These are phyloP conservation scores for Phenganax stokvisi DNA, from an alignment of 92 coral and sea anemone species.

Conservation along the genomic window DNA sequence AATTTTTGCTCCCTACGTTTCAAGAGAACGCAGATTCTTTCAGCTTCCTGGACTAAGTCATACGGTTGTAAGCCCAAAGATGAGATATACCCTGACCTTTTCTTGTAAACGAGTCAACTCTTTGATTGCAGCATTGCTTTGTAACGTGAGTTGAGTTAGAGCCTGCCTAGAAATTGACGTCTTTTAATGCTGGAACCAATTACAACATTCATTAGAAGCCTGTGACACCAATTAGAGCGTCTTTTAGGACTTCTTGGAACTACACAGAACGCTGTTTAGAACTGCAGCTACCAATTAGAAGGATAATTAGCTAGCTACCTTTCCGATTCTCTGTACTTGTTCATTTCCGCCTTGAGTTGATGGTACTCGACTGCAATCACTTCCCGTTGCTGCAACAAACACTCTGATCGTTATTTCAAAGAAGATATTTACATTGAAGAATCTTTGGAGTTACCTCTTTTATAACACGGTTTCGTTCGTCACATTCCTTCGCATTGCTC, in stretches of 20 bases:
- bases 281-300: not conserved
- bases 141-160: conserved; percentile 86
- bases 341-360: conserved; percentile 97
- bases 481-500: conserved; percentile 89
- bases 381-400: conserved; percentile 78
- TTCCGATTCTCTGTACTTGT: conserved; percentile 90
- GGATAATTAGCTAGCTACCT: conserved; percentile 44
- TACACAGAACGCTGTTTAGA: too few relatives aligned
- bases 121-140: conserved; percentile 95
- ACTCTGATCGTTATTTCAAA: not conserved
- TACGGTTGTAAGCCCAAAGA: not conserved
- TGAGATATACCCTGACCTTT: conserved; percentile 51
- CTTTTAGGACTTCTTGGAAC: too few relatives aligned
- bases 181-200: not conserved
- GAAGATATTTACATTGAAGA: not conserved
- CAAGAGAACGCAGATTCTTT: not conserved
- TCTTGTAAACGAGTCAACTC: conserved; percentile 67
- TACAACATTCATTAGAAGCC: not conserved
- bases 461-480: conserved; percentile 87
- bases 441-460: conserved; percentile 62
- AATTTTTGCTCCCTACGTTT: conserved; percentile 71
- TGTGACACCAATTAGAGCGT: too few relatives aligned
- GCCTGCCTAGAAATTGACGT: conserved; percentile 53
- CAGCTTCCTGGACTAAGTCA: not conserved
- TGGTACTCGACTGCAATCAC: conserved; percentile 95